Evolutionary conservation across 1,140 invertebrate genomes (phyloP), one percentile per base, ranked within the genome.

Genomic region (Pseudomyrmex cubaensis): DNA sequence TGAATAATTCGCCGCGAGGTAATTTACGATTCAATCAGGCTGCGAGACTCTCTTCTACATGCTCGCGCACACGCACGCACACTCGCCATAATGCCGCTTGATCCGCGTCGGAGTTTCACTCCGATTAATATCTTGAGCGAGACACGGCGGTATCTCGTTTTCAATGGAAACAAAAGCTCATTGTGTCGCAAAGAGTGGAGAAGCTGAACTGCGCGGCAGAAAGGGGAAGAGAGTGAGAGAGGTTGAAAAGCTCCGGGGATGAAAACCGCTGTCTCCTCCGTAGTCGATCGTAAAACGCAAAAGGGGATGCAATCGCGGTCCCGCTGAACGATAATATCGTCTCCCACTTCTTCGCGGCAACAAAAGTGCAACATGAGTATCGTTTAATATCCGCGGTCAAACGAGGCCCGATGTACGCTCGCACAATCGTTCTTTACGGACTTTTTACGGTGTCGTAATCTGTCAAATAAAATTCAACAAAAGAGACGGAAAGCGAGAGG

Each of bases 141-240:
- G 52, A 74, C 76, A 87, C 64, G 72, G 64, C 75, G 50, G 46
- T 77, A 15, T 64, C 35, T 35, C 86, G 69, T 73, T 88, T 85
- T 85, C 70, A 80, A 87, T 87, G 57, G 82, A 82, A 84, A 87
- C 85, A 87, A 84, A 87, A 87, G 85, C 85, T 88, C 84, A 87
- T 84, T 57, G 78, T 82, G 70, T 75, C 70, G 56, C 35, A 35
- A 35, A 35, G 35, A 35, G 35, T 7, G 35, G 35, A 35, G 35
- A 35, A 35, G 35, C 35, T 35, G 35, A 35, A 5, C 35, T 7
- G 35, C 35, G 35, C 54, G 20, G 17, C 13, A 72, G 70, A 74
- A 13, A 74, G 35, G 3, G 63, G 25, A 20, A 9, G 73, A 50
- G 13, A 17, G 17, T 4, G 61, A 80, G 22, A 4, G 67, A 1